Evolutionary conservation across 2,113 vertebrate genomes (phyloP), one percentile per base, ranked within the genome.

Genomic region (Siphamia tubifer): DNA sequence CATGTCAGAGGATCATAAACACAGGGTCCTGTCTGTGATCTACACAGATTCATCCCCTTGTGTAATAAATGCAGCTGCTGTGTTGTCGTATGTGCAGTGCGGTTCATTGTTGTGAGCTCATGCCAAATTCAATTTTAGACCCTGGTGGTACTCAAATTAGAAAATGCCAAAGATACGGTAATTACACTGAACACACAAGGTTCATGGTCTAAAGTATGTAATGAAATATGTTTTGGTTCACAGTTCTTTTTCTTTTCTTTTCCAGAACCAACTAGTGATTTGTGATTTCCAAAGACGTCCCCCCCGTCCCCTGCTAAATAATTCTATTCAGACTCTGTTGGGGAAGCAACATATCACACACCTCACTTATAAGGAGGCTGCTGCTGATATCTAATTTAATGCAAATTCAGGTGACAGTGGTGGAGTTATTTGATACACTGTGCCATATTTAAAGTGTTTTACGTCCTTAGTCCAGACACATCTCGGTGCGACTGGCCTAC

Each of bases 1-100:
- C 82, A 87, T 38, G 65, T 83, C 71, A 79, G 57, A 16, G 55
- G 71, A 81, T 85, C 82, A 84, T 85, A 84, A 88, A 82, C 71
- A 62, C 62, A 53, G 51, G 32, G 51, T 45, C 55, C 13, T 36
- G 16, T 27, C 32, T 58, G 70, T 38, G 31, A 34, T 12, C 13
- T 3, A 2, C 13, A 34, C 31, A 10, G 8, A 11, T 1, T 11
- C 62, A 47, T 43, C 28, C 20, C 32, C 34, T 4, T 24, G 19
- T 61, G 36, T 9, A 13, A 36, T 31, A 57, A 53, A 60, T 10
- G 28, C 23, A 39, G 45, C 31, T 21, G 40, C 45, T 52, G 49
- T 9, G 45, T 8, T 35, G n/a, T 62, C 39, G 13, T 28, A 32
- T 1, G 8, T 32, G 21, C 7, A 10, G n/a, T 12, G 8, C 54